Evolutionary conservation across 2,113 vertebrate species (phyloP), one percentile per base, ranked within the genome.

Genomic region (Chaenogobius annularis): DNA sequence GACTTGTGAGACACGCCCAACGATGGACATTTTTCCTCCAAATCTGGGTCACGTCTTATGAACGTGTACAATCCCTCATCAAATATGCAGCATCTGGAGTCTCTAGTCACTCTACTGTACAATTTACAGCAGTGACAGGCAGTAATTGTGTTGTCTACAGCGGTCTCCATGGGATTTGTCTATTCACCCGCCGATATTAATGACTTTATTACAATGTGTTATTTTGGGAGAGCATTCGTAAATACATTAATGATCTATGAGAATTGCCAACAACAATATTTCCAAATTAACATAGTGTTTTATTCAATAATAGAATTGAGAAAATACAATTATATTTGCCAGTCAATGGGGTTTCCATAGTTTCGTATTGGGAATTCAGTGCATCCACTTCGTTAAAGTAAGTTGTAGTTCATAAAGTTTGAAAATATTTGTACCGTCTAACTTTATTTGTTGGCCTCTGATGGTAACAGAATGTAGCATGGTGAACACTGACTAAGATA

Each of bases 1-100:
- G 23, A 59, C 58, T 14, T 23, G 68, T 48, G 11, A 35, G 15
- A 63, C 61, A n/a, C 61, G 15, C 44, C 15, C 12, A 66, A 81
- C 55, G 13, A 19, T 50, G 26, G 74, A 70, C 72, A 47, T 64
- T 10, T 66, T 31, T 35, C 1, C 23, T n/a, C 14, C 2, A 11
- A 66, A 89, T 84, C 61, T 90, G 70, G 85, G 89, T 88, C 83
- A 90, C 40, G 81, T 54, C n/a, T 63, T 80, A 74, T 68, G 70
- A 75, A 72, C 75, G 83, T 58, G 77, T 73, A 68, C 83, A 70
- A 76, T 10, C 12, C 76, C 43, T 79, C 87, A 87, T 88, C 70
- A 87, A 89, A 90, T 75, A 89, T 89, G 88, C 77, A 88, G 22
- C 44, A 69, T 61, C 26, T 69, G 56, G 83, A 48, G 59, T 85